phyloP scores from a whole-genome alignment of 30 jellyfish, hydroid and myxozoan species.

The Haliclystus octoradiatus region DNA sequence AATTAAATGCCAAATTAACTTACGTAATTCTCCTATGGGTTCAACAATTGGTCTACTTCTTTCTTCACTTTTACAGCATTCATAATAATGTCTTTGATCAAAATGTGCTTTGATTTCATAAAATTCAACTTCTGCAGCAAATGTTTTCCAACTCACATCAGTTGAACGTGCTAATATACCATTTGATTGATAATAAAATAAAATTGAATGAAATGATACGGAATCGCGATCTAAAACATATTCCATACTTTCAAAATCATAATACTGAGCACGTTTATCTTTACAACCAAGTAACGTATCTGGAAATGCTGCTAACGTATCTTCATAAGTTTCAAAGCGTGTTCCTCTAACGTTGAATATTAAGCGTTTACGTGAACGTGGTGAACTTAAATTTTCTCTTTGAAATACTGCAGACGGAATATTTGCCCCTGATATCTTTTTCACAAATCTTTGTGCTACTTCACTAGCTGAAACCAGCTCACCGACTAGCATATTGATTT shows the following conservation, averaged over 20 bases:
- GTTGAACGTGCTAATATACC: slow-evolving; percentile 60
- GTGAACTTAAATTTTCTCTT: neutral
- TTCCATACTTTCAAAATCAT: slow-evolving; percentile 20
- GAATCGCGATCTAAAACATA: slow-evolving; percentile 49
- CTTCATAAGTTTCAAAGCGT: slow-evolving; percentile 54
- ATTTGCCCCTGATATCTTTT: neutral
- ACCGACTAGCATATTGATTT: neutral
- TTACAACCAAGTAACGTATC: slow-evolving; percentile 64
- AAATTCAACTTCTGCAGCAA: slow-evolving; percentile 48
- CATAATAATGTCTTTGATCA: slow-evolving; percentile 57
- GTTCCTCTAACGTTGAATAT: slow-evolving; percentile 36
- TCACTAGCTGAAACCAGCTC: neutral
- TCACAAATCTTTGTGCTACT: neutral
- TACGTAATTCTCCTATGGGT: slow-evolving; percentile 24
- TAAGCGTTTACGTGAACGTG: slow-evolving; percentile 5
- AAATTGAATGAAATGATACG: slow-evolving; percentile 54
- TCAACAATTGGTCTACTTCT: slow-evolving; percentile 3
- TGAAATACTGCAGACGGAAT: neutral
- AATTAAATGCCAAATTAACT: slow-evolving; percentile 27
- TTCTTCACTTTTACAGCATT: slow-evolving; percentile 8
- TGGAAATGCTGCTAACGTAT: slow-evolving; percentile 33
- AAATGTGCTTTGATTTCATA: slow-evolving; percentile 36
- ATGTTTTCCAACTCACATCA: slow-evolving; percentile 27
- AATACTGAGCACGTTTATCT: slow-evolving; percentile 20
- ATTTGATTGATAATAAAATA: slow-evolving; percentile 74